These are phyloP conservation scores for Pangasius krempfi DNA, from an alignment of 2,797 vertebrate species.

Conservation along the genomic window DNA sequence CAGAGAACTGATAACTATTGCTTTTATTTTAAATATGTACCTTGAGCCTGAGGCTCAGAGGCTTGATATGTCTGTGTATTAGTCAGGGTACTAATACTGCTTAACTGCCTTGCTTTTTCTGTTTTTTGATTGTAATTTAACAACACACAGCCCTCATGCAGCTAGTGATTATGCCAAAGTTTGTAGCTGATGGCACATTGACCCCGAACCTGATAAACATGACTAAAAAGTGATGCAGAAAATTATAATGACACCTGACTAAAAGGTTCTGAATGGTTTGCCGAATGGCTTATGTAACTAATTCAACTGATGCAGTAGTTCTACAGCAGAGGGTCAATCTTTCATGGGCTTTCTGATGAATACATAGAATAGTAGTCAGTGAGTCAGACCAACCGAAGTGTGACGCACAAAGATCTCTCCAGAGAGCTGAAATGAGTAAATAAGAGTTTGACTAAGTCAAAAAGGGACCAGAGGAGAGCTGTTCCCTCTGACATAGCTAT, in stretches of 20 bases:
- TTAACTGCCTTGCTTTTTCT: not conserved
- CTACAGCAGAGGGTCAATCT: conserved; percentile 28
- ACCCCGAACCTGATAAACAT: not conserved
- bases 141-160: not conserved
- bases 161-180: not conserved
- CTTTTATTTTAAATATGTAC: conserved; percentile 4
- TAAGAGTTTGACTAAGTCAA: conserved; percentile 16
- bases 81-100: not conserved
- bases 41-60: not conserved
- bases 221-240: not conserved
- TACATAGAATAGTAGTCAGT: conserved; percentile 27
- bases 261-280: conserved; percentile 46
- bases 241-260: not conserved
- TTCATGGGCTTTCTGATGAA: conserved; percentile 35
- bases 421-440: conserved; percentile 17
- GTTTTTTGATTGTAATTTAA: not conserved
- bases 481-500: not conserved
- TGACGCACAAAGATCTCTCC: conserved; percentile 24
- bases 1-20: not conserved
- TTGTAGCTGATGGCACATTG: not conserved
- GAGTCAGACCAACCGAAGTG: conserved; percentile 16
- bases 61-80: not conserved
- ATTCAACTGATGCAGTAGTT: conserved; percentile 33
- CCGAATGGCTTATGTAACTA: conserved; percentile 41
- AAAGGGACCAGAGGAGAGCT: conserved; percentile 4